Evolutionary conservation across 2,888 invertebrate species (phyloP), one percentile per base, ranked within the genome.

Genomic region (Neria commutata): DNA sequence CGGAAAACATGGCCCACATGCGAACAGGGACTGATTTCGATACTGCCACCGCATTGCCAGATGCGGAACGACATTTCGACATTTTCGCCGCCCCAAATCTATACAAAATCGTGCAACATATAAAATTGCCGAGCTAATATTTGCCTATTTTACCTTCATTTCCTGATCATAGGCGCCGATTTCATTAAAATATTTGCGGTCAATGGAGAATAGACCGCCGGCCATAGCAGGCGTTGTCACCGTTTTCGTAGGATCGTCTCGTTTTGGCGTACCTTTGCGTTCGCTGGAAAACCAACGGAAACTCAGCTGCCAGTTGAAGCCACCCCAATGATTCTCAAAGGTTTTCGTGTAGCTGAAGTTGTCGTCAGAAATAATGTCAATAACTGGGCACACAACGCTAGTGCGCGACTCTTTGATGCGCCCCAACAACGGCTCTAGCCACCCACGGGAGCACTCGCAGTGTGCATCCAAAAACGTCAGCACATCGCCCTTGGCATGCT

Each of bases 11-110:
- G 97, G 0, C 95, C 97, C 0, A 97, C 95, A 75, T 95, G 90
- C 0, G 95, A 95, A 75, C 96, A 97, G 0, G 96, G 94, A 0
- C 91, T 91, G 51, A 96, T 95, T 82, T 95, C 92, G 0, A 97
- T 88, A 58, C 88, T 85, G 0, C 95, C 96, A 0, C 96, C 96
- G 72, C 97, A 97, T 77, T 95, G 94, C 97, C 97, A 97, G 1
- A 94, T 93, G 66, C 98, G 87, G 82, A 98, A 97, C 0, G 98
- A 98, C 79, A 99, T 86, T 82, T 99, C 98, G 33, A 99, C 85
- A 81, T 99, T 99, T 81, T 99, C 98, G 0, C 96, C 98, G 3
- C 99, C 98, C 98, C 98, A 99, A 61, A 98, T 95, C 69, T 75
- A 51, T 2, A 56, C 57, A 21, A 5, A 48, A 26, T 48, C 10